Evolutionary conservation across 2,888 invertebrate genomes (phyloP), one percentile per base, ranked within the genome.

Genomic region (Leucoptera coffeella): DNA sequence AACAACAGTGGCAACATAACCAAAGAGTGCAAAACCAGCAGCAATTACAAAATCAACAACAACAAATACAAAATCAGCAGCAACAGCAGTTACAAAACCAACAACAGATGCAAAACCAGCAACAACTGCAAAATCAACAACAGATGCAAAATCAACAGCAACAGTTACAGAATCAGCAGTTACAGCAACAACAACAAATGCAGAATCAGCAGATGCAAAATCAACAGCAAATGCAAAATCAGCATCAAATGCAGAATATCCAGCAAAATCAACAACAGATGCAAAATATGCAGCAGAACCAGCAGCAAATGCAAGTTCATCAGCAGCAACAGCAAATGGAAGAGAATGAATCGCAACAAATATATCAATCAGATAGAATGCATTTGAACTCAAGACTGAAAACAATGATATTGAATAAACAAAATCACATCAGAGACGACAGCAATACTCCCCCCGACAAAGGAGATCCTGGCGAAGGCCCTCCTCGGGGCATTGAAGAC

Each of bases 321-420:
- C 59, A 58, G 27, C 57, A 59, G 29, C 65, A 59, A 41, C 64
- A 64, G 32, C 51, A 60, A 32, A 67, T 65, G 33, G 69, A 71
- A 25, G 69, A 65, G 27, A 45, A 53, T 21, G 71, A 73, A 32
- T 36, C 40, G 14, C 69, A 73, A 35, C 69, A 69, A 52, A 57
- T 74, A 48, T 85, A 80, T 44, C 82, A 82, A 61, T 76, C 81
- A 29, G 85, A 85, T 55, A 77, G 86, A 42, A 80, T 85, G 25
- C 85, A 86, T 55, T 73, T 89, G 32, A 88, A 88, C 56, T 87
- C 85, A 41, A 80, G 88, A 47, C 76, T 90, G 48, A 89, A 89
- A 75, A 86, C 87, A n/a, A 89, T 89, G 89, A 89, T 89, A 50
- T 73, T 89, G 47, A 86, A 86, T 47, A 87, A 86, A 42, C 80